Conservation (phyloP, 2,888 invertebrate genomes). For the Hedychridium roseum region DNA sequence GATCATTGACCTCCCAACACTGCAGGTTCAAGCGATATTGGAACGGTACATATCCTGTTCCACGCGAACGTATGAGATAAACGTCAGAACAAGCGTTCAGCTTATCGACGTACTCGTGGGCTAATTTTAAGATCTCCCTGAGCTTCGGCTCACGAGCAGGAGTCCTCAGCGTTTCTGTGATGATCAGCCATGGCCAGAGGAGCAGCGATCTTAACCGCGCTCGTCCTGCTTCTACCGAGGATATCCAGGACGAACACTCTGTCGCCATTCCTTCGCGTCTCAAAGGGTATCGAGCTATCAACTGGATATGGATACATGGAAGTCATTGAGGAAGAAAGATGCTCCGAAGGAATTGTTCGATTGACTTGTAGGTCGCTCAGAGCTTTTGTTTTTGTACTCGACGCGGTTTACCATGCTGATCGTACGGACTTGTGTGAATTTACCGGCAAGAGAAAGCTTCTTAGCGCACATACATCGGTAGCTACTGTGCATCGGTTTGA, state of each 20-base stretch:
- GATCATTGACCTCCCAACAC: too few species aligned
- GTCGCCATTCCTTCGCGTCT: constrained; percentile 34
- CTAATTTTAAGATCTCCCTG: constrained; percentile 33
- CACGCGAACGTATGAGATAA: too few species aligned
- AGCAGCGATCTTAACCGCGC: constrained; percentile 40
- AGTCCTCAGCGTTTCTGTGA: constrained; percentile 38
- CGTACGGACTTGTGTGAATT: constrained; percentile 18
- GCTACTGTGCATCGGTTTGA: too few species aligned
- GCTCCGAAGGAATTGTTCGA: constrained; percentile 50
- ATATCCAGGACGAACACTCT: constrained; percentile 26
- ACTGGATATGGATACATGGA: constrained; percentile 54
- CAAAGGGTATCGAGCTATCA: constrained; percentile 40
- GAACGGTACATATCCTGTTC: too few species aligned
- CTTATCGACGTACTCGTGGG: constrained; percentile 33
- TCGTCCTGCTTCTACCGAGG: constrained; percentile 37
- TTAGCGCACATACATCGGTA: too few species aligned
- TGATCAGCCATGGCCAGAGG: constrained; percentile 52
- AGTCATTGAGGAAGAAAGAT: constrained; percentile 53
- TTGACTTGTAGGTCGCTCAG: constrained; percentile 55
- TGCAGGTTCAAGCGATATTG: too few species aligned
- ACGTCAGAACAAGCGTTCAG: not conserved
- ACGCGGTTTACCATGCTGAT: constrained; percentile 48
- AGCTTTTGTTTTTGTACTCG: constrained; percentile 54
- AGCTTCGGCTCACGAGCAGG: constrained; percentile 2
- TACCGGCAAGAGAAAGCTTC: too few species aligned